These are phyloP conservation scores for Apodemia duryi DNA, from an alignment of 2,888 invertebrate species.

Conservation along the genomic window DNA sequence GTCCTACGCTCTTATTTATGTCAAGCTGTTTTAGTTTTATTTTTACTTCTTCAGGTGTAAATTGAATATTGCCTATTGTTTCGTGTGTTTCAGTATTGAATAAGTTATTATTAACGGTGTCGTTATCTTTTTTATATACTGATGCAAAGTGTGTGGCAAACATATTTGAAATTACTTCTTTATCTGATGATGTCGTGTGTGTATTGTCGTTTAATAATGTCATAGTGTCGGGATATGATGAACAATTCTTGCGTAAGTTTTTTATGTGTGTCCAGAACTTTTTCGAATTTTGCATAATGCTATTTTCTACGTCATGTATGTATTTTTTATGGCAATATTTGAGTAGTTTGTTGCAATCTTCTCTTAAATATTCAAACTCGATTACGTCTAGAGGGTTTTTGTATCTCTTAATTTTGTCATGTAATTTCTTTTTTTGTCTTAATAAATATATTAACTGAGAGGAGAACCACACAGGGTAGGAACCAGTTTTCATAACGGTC, in stretches of 20 bases:
- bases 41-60: not conserved
- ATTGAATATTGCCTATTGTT: not conserved
- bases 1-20: constrained; percentile 19
- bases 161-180: not conserved
- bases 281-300: not conserved
- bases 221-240: constrained; percentile 8
- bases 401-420: not conserved
- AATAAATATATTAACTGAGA: not conserved
- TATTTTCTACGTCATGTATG: not conserved
- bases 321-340: too few relatives aligned
- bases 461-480: not conserved
- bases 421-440: not conserved
- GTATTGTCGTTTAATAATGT: not conserved
- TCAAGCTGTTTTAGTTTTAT: constrained; percentile 18
- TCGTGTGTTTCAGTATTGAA: not conserved
- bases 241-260: not conserved
- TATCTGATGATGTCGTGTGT: not conserved
- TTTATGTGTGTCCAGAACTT: not conserved
- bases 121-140: not conserved
- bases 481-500: not conserved
- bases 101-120: not conserved
- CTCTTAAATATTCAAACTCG: not conserved
- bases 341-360: not conserved
- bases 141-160: not conserved
- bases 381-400: not conserved